A percentile compares a stretch with the other conserved stretches of the same genome.
phyloP scores from a whole-genome alignment of 1,140 invertebrate genomes.

The Piezodorus guildinii region DNA sequence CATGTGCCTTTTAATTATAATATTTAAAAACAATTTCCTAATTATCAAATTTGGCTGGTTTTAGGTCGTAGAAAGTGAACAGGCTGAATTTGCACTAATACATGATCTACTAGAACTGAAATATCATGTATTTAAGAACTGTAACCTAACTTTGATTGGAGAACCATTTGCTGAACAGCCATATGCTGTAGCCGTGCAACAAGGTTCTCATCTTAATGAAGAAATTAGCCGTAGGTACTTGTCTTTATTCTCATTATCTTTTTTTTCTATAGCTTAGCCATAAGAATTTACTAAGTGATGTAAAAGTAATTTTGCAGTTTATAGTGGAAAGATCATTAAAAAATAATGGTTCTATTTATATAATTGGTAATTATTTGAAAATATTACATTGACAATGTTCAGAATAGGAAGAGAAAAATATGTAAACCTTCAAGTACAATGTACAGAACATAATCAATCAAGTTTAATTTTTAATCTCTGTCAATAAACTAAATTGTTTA shows the following conservation, averaged over 20 bases:
- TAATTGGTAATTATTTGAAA: too few relatives aligned
- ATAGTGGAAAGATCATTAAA: too few relatives aligned
- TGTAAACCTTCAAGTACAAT: too few relatives aligned
- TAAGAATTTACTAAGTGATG: not conserved
- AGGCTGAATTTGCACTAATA: slow-evolving; percentile 79
- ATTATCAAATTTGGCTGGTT: too few relatives aligned
- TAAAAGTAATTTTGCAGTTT: not conserved
- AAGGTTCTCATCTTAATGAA: slow-evolving; percentile 69
- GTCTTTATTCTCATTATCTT: not conserved
- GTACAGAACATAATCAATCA: too few relatives aligned
- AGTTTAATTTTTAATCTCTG: too few relatives aligned
- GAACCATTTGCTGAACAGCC: slow-evolving; percentile 81
- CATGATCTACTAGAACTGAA: slow-evolving; percentile 76
- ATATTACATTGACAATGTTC: too few relatives aligned
- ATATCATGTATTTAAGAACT: slow-evolving; percentile 70
- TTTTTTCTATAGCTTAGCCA: slow-evolving; percentile 8
- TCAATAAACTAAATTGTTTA: too few relatives aligned
- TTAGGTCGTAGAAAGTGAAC: slow-evolving; percentile 56
- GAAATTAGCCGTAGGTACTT: slow-evolving; percentile 58
- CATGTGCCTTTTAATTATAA: too few relatives aligned
- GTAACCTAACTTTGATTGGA: slow-evolving; percentile 75
- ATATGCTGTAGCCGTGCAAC: slow-evolving; percentile 75
- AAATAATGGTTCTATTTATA: too few relatives aligned
- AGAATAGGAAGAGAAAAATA: too few relatives aligned
- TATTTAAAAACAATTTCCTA: too few relatives aligned